These are phyloP conservation scores for Noctua fimbriata DNA, from an alignment of 2,888 invertebrate species.

Conservation along the genomic window DNA sequence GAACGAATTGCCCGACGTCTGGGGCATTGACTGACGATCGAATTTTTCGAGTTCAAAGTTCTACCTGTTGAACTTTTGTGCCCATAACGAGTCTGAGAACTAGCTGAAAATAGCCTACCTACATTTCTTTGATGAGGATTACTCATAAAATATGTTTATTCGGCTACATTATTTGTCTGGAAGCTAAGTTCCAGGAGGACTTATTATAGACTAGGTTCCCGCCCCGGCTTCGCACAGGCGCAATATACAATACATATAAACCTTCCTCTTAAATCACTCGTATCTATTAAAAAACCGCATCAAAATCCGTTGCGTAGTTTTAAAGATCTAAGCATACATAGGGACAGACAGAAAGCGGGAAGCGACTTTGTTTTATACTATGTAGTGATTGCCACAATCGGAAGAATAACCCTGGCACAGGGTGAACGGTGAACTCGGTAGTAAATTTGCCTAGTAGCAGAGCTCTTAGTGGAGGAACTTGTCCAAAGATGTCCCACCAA, in stretches of 20 bases:
- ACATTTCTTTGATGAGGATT: neutral
- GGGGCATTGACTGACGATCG: constrained; percentile 35
- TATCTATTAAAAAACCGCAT: too few relatives aligned
- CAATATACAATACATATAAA: too few relatives aligned
- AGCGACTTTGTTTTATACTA: too few relatives aligned
- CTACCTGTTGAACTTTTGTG: constrained; percentile 29
- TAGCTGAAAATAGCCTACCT: constrained; percentile 14
- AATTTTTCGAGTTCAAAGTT: constrained; percentile 36
- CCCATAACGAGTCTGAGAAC: constrained; percentile 1
- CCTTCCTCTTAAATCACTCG: too few relatives aligned
- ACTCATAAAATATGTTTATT: constrained; percentile 9
- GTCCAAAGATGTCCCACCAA: neutral
- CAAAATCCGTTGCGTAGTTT: too few relatives aligned
- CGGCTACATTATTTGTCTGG: neutral
- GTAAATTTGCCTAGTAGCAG: neutral
- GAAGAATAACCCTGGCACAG: neutral
- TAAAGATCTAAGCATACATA: too few relatives aligned
- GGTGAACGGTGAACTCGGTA: too few relatives aligned
- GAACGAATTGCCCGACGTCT: neutral
- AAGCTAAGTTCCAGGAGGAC: neutral
- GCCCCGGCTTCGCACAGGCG: too few relatives aligned
- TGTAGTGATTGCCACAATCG: neutral
- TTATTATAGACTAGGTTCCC: too few relatives aligned
- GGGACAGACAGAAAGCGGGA: too few relatives aligned
- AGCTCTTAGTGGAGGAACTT: neutral